phyloP scores from a whole-genome alignment of 2,797 vertebrate species.

The Fistularia tabacaria region DNA sequence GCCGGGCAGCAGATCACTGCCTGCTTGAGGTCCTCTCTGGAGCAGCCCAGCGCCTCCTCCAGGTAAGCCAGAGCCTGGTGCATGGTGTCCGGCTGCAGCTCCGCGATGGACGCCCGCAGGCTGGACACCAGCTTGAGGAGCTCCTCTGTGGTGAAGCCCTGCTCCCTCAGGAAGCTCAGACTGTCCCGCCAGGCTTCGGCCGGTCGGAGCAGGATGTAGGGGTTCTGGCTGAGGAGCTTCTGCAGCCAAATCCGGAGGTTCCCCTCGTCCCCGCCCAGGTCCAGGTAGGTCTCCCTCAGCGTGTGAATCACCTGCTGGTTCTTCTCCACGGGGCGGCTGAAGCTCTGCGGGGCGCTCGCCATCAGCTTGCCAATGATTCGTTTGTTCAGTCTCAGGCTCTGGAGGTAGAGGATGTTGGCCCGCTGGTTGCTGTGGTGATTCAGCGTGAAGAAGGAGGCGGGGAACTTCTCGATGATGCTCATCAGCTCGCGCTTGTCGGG shows the following conservation, averaged over 20 bases:
- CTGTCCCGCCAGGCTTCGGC: conserved; percentile 75
- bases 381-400: conserved; percentile 84
- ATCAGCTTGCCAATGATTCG: conserved; percentile 86
- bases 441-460: conserved; percentile 87
- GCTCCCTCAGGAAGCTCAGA: conserved; percentile 79
- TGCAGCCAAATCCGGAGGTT: conserved; percentile 90
- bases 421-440: conserved; percentile 77
- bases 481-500: conserved; percentile 78
- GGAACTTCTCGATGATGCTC: conserved; percentile 87
- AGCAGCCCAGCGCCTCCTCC: conserved; percentile 77
- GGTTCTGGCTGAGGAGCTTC: conserved; percentile 91
- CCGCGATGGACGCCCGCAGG: conserved; percentile 87
- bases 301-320: conserved; percentile 77
- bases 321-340: conserved; percentile 79
- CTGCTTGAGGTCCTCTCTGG: conserved; percentile 73
- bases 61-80: conserved; percentile 77
- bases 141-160: conserved; percentile 78
- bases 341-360: conserved; percentile 83
- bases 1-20: conserved; percentile 84
- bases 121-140: conserved; percentile 86
- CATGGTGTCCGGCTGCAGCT: conserved; percentile 80
- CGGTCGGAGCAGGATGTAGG: conserved; percentile 84
- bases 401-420: conserved; percentile 84
- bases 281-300: conserved; percentile 79
- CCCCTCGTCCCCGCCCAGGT: conserved; percentile 81